These are phyloP conservation scores for Tinamus guttatus DNA, from an alignment of 2,113 vertebrate genomes.

Conservation along the genomic window DNA sequence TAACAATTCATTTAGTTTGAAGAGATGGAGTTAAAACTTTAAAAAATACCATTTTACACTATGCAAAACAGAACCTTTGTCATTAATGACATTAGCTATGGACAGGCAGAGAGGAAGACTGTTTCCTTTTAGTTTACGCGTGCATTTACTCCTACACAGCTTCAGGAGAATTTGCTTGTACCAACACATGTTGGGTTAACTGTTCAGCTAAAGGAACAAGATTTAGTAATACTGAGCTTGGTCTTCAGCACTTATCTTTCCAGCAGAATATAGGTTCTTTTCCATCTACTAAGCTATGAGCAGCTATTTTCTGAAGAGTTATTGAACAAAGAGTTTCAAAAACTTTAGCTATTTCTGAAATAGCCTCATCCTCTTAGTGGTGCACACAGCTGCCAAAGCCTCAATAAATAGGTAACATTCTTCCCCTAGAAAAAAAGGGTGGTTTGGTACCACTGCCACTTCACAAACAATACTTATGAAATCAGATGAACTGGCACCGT, in stretches of 20 bases:
- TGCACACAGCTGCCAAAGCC: not conserved
- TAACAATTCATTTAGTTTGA: conserved; percentile 15
- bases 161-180: not conserved
- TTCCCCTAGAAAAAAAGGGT: not conserved
- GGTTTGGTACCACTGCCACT: not conserved
- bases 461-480: not conserved
- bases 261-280: not conserved
- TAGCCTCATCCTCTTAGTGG: not conserved
- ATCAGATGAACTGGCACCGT: not conserved
- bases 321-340: not conserved
- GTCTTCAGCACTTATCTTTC: not conserved
- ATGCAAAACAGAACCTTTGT: not conserved
- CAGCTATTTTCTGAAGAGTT: not conserved
- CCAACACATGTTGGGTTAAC: not conserved
- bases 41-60: conserved; percentile 35
- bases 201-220: not conserved
- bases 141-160: not conserved
- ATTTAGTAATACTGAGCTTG: not conserved
- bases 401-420: not conserved
- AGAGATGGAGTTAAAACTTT: conserved; percentile 18
- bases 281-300: not conserved
- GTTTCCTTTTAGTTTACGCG: not conserved
- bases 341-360: not conserved
- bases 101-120: conserved; percentile 18
- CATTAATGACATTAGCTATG: not conserved